Evolutionary conservation across 2,888 invertebrate species (phyloP).

Genomic region (Morpho achilles): DNA sequence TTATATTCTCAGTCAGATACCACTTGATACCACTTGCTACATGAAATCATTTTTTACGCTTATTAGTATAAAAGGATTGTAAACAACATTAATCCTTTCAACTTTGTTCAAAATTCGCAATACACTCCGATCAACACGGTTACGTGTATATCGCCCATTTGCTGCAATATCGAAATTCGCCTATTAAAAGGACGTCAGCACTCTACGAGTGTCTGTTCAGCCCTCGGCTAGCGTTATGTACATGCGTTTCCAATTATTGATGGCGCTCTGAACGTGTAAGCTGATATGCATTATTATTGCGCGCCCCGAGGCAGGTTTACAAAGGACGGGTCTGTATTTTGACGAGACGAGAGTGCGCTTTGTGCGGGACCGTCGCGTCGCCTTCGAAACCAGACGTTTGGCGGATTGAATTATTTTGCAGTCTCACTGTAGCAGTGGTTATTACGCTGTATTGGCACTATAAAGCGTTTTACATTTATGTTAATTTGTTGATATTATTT

Average conservation of each 20-base stretch:
- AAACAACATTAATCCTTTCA: background rate
- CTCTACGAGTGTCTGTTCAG: conserved; percentile 2
- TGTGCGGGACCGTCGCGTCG: conserved; percentile 17
- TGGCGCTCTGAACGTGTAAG: conserved; percentile 40
- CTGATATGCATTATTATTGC: conserved; percentile 40
- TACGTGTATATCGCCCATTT: background rate
- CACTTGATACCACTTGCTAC: too few species aligned
- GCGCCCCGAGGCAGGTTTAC: conserved; percentile 24
- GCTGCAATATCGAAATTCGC: conserved; percentile 6
- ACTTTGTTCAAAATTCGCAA: background rate
- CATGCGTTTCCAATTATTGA: conserved; percentile 39
- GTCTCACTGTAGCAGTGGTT: conserved; percentile 16
- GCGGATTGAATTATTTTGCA: conserved; percentile 24
- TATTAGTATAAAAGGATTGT: background rate
- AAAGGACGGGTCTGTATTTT: conserved; percentile 24
- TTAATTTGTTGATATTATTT: background rate
- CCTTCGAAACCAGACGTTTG: conserved; percentile 27
- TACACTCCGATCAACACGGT: background rate
- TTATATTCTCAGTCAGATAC: too few species aligned
- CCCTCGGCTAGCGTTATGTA: conserved; percentile 10
- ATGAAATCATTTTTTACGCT: too few species aligned
- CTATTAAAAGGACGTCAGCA: conserved; percentile 4
- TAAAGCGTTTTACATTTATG: conserved; percentile 2
- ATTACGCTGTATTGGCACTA: conserved; percentile 8
- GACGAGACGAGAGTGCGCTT: conserved; percentile 20